Evolutionary conservation across 2,888 invertebrate species (phyloP).

Genomic region (Oithona nana): DNA sequence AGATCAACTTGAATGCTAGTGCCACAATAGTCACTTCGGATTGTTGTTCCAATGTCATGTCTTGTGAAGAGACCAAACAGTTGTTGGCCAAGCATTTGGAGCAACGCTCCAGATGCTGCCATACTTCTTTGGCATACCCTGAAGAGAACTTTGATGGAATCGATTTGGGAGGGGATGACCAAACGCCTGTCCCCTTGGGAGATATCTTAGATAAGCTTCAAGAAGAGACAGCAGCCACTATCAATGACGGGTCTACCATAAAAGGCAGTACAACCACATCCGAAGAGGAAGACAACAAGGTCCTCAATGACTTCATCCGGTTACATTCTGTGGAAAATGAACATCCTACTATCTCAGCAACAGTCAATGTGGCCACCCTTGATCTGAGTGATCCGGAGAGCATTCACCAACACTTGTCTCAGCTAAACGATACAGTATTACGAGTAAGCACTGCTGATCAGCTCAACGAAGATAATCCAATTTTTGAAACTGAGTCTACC

Average conservation of each 20-base stretch:
- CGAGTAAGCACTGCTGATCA: neutral
- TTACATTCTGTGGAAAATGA: constrained; percentile 10
- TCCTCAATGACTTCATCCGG: constrained; percentile 5
- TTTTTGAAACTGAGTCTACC: neutral
- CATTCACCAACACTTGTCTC: constrained; percentile 12
- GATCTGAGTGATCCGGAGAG: constrained; percentile 14
- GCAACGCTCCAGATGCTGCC: neutral
- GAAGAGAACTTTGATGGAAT: constrained; percentile 5
- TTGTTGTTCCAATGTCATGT: no score
- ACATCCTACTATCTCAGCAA: constrained; percentile 12
- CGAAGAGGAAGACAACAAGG: no score
- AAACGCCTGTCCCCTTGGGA: constrained; percentile 11
- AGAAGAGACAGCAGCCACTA: neutral
- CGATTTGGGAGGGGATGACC: constrained; percentile 7
- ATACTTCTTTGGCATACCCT: no score
- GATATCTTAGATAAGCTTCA: constrained; percentile 15
- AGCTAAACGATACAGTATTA: constrained; percentile 13
- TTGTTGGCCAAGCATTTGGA: neutral
- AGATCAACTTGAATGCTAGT: neutral
- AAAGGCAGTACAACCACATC: neutral
- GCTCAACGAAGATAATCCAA: neutral
- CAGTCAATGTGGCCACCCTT: constrained; percentile 16
- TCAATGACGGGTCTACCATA: no score
- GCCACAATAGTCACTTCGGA: neutral
- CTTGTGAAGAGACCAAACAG: neutral